Conservation (phyloP, 2,797 vertebrate genomes). For the Sebastes dallii region DNA sequence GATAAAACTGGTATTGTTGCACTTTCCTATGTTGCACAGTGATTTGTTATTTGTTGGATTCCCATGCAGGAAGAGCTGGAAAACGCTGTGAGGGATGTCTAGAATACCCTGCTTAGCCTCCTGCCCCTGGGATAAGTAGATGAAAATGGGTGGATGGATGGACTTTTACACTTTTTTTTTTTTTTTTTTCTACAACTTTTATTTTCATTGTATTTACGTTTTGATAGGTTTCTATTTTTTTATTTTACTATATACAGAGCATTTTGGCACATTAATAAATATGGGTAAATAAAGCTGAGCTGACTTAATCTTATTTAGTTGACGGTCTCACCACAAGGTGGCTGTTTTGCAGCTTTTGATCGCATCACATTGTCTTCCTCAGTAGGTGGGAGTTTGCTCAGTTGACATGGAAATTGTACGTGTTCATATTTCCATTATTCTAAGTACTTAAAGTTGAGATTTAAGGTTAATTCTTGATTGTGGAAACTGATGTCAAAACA, state of each 20-base stretch:
- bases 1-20: not conserved
- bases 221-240: not conserved
- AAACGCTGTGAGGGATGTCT: fast-evolving
- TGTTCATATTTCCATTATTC: too few relatives aligned
- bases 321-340: too few relatives aligned
- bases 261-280: not conserved
- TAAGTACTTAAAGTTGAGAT: not conserved
- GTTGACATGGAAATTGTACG: not conserved
- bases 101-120: not conserved
- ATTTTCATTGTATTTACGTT: not conserved
- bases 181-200: not conserved
- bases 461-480: not conserved
- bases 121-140: not conserved
- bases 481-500: not conserved
- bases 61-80: not conserved
- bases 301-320: not conserved
- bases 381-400: not conserved
- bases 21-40: not conserved
- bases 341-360: not conserved
- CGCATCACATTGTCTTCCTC: not conserved
- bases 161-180: not conserved
- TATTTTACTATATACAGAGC: not conserved
- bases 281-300: not conserved
- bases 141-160: not conserved
- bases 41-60: not conserved